These are phyloP conservation scores for Butastur rufipennis DNA, from an alignment of 2,113 vertebrate genomes.

Conservation along the genomic window DNA sequence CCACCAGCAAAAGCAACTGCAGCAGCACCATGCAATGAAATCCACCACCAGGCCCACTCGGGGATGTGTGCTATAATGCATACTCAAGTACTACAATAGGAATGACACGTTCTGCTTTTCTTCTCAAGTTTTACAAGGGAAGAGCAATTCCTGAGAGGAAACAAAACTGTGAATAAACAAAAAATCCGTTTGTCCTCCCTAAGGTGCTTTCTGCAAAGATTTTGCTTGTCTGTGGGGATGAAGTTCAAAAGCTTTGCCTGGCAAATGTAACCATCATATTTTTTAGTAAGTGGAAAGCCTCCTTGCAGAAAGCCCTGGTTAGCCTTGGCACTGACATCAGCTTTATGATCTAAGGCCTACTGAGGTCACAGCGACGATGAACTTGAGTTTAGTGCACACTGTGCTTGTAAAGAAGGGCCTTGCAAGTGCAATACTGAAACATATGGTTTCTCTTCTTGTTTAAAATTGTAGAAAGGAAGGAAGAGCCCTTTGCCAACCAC, in stretches of 20 bases:
- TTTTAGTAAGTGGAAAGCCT: background rate
- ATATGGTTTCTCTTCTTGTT: conserved; percentile 43
- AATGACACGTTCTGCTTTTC: background rate
- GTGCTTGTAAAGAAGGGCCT: background rate
- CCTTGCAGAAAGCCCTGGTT: background rate
- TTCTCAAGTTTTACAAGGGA: background rate
- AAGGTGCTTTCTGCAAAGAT: background rate
- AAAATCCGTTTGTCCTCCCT: background rate
- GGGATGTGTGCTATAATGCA: background rate
- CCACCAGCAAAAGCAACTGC: background rate
- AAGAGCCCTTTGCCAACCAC: conserved; percentile 66
- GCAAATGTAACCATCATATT: background rate
- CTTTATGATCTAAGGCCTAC: background rate
- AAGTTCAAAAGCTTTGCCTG: background rate
- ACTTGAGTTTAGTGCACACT: background rate
- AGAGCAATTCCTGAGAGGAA: background rate
- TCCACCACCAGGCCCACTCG: background rate
- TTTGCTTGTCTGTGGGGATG: background rate
- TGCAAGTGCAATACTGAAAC: conserved; percentile 1
- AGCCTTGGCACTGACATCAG: background rate
- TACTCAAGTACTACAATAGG: background rate
- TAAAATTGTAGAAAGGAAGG: conserved; percentile 68
- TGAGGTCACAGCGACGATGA: background rate
- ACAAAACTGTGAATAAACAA: background rate
- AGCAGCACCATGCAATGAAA: background rate